Conservation (phyloP, 2,888 invertebrate genomes). For the Drosophila testacea region DNA sequence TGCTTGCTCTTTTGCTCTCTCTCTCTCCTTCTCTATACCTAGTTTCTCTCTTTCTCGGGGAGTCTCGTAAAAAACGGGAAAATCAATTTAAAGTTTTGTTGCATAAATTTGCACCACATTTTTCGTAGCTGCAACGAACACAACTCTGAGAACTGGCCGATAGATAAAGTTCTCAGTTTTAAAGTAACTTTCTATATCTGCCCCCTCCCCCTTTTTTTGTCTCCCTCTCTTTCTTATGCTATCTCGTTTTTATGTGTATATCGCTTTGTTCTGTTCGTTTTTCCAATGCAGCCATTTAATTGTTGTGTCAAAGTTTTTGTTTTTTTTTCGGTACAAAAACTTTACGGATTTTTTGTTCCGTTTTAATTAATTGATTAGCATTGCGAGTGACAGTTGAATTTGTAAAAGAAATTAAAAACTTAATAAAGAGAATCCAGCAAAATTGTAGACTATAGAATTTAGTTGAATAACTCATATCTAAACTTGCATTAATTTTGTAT, state of each 20-base stretch:
- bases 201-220: neutral
- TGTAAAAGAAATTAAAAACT: constrained; percentile 20
- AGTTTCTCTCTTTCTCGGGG: neutral
- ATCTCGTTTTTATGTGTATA: neutral
- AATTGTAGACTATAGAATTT: neutral
- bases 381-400: constrained; percentile 52
- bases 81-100: constrained; percentile 78
- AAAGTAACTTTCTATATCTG: constrained; percentile 20
- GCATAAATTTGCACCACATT: constrained; percentile 72
- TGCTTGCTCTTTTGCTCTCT: neutral
- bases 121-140: constrained; percentile 50
- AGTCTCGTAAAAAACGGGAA: constrained; percentile 42
- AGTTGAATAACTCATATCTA: constrained; percentile 15
- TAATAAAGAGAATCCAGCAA: constrained; percentile 1
- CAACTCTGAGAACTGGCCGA: constrained; percentile 14
- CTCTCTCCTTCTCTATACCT: neutral
- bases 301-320: constrained; percentile 47
- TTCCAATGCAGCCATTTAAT: constrained; percentile 50
- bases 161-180: constrained; percentile 52
- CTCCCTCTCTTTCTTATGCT: neutral
- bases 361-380: constrained; percentile 68
- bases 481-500: constrained; percentile 29
- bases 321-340: constrained; percentile 13
- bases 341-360: constrained; percentile 21
- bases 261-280: constrained; percentile 2